Percentiles rank a stretch among this genome's conserved stretches.
phyloP scores from a whole-genome alignment of 2,888 invertebrate species.

The Gerris lacustris region DNA sequence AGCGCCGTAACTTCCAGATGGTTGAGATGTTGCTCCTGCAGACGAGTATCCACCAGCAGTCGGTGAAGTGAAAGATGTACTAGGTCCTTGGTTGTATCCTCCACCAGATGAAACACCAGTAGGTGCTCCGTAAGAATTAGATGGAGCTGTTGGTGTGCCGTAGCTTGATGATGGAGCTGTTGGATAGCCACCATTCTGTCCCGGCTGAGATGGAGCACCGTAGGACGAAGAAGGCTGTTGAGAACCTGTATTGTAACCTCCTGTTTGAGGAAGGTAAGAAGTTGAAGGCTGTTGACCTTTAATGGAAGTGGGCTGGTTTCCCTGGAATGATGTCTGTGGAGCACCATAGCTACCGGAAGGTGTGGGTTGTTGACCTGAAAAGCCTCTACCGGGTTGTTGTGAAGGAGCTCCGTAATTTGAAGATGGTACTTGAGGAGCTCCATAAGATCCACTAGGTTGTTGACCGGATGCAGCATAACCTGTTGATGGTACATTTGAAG shows the following conservation, averaged over 20 bases:
- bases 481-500: conserved; percentile 8
- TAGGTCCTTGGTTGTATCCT: conserved; percentile 21
- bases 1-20: conserved; percentile 20
- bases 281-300: conserved; percentile 22
- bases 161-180: conserved; percentile 17
- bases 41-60: conserved; percentile 16
- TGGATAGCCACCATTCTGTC: neutral
- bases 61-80: conserved; percentile 20
- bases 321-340: conserved; percentile 13
- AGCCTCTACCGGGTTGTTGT: conserved; percentile 9
- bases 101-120: conserved; percentile 11
- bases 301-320: neutral
- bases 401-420: conserved; percentile 19
- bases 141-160: conserved; percentile 14
- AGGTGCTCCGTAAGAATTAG: conserved; percentile 24
- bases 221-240: conserved; percentile 17
- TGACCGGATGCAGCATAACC: neutral
- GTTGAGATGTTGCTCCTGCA: neutral
- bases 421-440: conserved; percentile 18
- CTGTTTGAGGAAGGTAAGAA: conserved; percentile 21
- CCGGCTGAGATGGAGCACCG: conserved; percentile 7
- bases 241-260: neutral
- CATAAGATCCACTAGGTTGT: conserved; percentile 18
- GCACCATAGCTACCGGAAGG: conserved; percentile 20
- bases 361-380: conserved; percentile 19